Evolutionary conservation across 2,797 vertebrate genomes (phyloP).

Genomic region (Halcyon leucocephala): DNA sequence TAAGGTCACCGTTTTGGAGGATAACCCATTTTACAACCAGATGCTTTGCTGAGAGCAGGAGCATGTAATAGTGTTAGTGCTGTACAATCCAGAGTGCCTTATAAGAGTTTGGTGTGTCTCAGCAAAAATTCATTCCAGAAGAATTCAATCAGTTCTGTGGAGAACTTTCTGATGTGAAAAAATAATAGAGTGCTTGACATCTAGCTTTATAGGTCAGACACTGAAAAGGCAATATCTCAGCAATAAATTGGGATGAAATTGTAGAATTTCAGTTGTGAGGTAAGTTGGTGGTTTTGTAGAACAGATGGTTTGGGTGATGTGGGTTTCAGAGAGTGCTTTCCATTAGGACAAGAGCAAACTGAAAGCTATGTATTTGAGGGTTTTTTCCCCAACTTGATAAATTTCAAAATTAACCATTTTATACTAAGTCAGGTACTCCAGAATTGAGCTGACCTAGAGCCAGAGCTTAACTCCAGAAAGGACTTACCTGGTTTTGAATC

Average conservation of each 20-base stretch:
- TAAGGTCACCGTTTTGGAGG: constrained; percentile 37
- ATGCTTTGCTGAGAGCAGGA: not conserved
- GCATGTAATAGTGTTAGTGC: constrained; percentile 30
- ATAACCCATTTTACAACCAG: constrained; percentile 37
- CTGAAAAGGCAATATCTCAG: constrained; percentile 73
- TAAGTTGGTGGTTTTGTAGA: constrained; percentile 15
- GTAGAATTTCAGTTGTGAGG: constrained; percentile 40
- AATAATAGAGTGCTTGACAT: constrained; percentile 80
- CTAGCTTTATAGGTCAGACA: constrained; percentile 72
- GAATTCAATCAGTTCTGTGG: constrained; percentile 72
- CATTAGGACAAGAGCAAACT: not conserved
- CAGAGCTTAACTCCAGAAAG: not conserved
- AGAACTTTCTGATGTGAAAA: constrained; percentile 72
- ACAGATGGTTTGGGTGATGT: constrained; percentile 40
- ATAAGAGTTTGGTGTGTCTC: constrained; percentile 10
- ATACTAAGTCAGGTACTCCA: not conserved
- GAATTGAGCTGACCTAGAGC: not conserved
- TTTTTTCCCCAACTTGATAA: not conserved
- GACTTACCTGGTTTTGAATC: not conserved
- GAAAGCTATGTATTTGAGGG: not conserved
- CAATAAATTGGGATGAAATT: constrained; percentile 74
- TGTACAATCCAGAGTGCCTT: not conserved
- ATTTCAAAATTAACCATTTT: not conserved
- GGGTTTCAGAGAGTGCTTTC: constrained; percentile 14
- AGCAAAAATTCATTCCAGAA: constrained; percentile 68